Base-by-base conservation (phyloP, 2,797 vertebrate species). In the Hirundo rustica region DNA sequence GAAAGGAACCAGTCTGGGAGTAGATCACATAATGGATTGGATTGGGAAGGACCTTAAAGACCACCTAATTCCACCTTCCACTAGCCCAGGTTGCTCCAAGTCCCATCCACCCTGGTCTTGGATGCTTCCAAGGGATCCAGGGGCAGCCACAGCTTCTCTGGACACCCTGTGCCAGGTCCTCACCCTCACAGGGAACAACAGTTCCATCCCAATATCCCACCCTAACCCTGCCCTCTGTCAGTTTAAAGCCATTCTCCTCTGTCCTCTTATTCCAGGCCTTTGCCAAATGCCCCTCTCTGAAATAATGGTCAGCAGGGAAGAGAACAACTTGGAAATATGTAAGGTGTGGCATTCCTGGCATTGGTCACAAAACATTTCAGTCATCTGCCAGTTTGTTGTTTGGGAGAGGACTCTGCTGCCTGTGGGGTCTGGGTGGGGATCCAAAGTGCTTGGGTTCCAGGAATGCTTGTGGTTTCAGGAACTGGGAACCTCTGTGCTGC, bases 121-220 rank as follows among this genome's bases (percentile, higher is more conserved):
- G 71, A 0, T 22, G 13, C 20, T 36, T 0, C 18, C 45, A 38
- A 38, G 82, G 53, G 38, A 50, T 74, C 40, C 50, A 40, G 36
- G 70, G 32, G 8, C 82, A 75, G 32, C 45, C 61, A 9, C 38
- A 51, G 45, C 53, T 66, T 0, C 71, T 66, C 61, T 83, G 68
- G 50, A 50, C 50, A n/a, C 10, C 18, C 68, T 68, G n/a, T 68
- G 72, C 54, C 54, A 76, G 62, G 19, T 19, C 26, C 16, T 12
- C 0, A 1, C 27, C 32, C 36, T 85, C 26, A 0, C 26, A 66
- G 81, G 3, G 14, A 60, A 0, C 1, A 60, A 0, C 1, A 44
- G 30, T 42, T 45, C 23, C 38, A 27, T 3, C 64, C 40, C 23
- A 29, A 5, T 8, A 40, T 45, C 47, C 47, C 55, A 29, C 51